These are phyloP conservation scores for Limosa lapponica DNA, from an alignment of 2,797 vertebrate genomes.

Conservation along the genomic window DNA sequence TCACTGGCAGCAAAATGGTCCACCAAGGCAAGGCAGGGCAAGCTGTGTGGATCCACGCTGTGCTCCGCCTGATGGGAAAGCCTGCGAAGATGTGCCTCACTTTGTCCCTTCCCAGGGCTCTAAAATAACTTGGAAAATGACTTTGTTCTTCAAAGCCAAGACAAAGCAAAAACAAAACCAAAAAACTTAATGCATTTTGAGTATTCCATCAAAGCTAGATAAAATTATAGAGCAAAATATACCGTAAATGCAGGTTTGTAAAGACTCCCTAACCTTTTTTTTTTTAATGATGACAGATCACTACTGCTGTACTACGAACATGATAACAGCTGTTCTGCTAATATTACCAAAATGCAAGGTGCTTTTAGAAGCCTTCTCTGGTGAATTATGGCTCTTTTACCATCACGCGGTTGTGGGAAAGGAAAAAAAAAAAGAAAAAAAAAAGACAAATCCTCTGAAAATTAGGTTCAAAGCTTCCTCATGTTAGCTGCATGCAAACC, in stretches of 20 bases:
- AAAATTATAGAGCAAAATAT: background rate
- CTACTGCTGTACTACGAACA: background rate
- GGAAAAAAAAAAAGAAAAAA: fast-evolving
- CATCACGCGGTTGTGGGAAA: background rate
- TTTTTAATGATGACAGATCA: conserved; percentile 12
- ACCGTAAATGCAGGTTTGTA: background rate
- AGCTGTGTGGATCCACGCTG: background rate
- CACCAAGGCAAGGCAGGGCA: background rate
- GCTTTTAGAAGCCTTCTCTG: conserved; percentile 34
- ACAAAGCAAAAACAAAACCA: background rate
- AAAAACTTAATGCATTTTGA: background rate
- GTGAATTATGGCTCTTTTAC: conserved; percentile 10
- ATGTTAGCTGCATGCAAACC: background rate
- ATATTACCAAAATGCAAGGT: conserved; percentile 45
- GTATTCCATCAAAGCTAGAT: background rate
- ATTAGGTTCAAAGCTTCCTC: background rate
- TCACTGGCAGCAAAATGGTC: background rate
- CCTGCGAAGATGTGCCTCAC: background rate
- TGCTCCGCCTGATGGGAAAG: background rate
- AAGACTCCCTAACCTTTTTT: background rate
- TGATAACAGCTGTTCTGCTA: background rate
- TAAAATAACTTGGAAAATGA: background rate
- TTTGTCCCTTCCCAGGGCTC: background rate
- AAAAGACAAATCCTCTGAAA: conserved; percentile 7
- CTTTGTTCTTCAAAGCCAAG: background rate